These are phyloP conservation scores for Lepidotrigona ventralis DNA, from an alignment of 1,140 invertebrate genomes.

Conservation along the genomic window DNA sequence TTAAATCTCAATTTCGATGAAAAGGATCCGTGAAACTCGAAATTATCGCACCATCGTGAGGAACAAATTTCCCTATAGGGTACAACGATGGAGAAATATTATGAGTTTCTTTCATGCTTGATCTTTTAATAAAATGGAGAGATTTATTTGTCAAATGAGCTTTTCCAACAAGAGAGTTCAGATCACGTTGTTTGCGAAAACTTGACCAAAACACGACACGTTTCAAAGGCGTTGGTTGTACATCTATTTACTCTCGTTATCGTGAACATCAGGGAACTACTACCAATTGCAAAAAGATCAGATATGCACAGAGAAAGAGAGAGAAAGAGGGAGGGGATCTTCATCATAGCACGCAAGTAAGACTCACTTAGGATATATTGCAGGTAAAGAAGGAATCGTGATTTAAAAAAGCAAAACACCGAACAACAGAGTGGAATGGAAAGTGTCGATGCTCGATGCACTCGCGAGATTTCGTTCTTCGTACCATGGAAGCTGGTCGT, in stretches of 20 bases:
- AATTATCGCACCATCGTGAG: no score
- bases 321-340: not conserved
- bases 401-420: not conserved
- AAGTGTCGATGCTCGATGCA: not conserved
- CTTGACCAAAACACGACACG: no score
- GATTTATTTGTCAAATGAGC: not conserved
- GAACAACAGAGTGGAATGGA: not conserved
- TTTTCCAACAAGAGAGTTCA: not conserved
- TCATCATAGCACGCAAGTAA: not conserved
- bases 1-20: not conserved
- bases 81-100: no score
- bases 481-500: not conserved
- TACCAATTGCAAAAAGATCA: not conserved
- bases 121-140: not conserved
- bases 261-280: no score
- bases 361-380: not conserved
- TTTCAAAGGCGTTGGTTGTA: no score
- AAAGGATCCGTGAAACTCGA: not conserved
- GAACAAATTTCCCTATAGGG: not conserved
- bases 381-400: no score
- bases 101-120: not conserved
- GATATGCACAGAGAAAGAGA: not conserved
- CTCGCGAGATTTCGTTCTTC: slow-evolving; percentile 1
- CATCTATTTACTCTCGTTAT: no score
- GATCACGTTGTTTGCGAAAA: not conserved